phyloP scores from a whole-genome alignment of 2,888 invertebrate species.

The Dynastes maya region DNA sequence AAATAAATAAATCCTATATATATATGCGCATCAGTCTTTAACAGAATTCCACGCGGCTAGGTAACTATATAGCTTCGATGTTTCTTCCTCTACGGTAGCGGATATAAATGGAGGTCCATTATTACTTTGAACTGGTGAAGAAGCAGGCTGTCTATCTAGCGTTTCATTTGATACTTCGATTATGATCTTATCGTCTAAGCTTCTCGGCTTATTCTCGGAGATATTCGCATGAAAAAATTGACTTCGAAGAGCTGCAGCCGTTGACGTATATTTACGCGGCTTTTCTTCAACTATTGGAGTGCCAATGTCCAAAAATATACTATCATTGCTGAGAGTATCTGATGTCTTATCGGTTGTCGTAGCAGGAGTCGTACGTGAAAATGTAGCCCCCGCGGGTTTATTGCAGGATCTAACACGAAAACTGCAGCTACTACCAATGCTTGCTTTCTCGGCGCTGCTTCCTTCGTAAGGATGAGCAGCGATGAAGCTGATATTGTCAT shows the following conservation, averaged over 20 bases:
- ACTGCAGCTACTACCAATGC: slow-evolving; percentile 68
- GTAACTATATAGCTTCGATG: slow-evolving; percentile 55
- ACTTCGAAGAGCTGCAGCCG: slow-evolving; percentile 72
- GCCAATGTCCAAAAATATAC: slow-evolving; percentile 67
- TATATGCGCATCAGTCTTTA: slow-evolving; percentile 57
- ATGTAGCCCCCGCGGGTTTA: slow-evolving; percentile 50
- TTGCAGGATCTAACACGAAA: slow-evolving; percentile 60
- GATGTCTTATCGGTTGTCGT: slow-evolving; percentile 59
- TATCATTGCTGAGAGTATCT: slow-evolving; percentile 67
- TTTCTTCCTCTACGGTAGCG: slow-evolving; percentile 40
- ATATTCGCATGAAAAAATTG: slow-evolving; percentile 72
- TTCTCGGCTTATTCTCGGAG: slow-evolving; percentile 62
- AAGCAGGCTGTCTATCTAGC: slow-evolving; percentile 58
- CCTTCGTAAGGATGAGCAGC: slow-evolving; percentile 65
- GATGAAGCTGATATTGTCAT: slow-evolving; percentile 77
- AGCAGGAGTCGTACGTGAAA: slow-evolving; percentile 40
- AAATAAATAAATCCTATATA: slow-evolving; percentile 50
- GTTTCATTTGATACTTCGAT: slow-evolving; percentile 68
- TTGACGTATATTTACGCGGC: slow-evolving; percentile 69
- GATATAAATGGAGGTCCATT: slow-evolving; percentile 28
- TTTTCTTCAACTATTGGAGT: slow-evolving; percentile 61
- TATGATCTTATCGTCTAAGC: slow-evolving; percentile 66
- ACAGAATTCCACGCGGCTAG: slow-evolving; percentile 51
- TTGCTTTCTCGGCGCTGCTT: slow-evolving; percentile 68
- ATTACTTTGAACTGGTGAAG: background rate